Base-by-base conservation (phyloP, 2,797 vertebrate genomes). In the Dendrocincla fuliginosa region DNA sequence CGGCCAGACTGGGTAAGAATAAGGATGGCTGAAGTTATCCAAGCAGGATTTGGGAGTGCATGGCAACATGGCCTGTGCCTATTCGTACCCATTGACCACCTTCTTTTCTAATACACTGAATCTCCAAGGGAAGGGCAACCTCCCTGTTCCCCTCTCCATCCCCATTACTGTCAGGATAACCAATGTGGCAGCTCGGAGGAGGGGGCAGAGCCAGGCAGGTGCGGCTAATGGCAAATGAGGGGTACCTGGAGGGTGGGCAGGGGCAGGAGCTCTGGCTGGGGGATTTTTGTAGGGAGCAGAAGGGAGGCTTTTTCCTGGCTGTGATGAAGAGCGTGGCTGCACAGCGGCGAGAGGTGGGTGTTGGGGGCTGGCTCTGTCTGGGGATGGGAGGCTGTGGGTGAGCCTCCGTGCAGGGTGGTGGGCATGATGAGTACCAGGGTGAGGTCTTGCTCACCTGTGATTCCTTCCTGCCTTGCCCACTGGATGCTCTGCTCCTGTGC, bases 311-410 rank as follows among this genome's bases (percentile, higher is more conserved):
- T 24, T 16, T 41, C 11, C 27, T 20, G 53, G 23, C 7, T 0
- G 1, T 0, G 0, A 4, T 22, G 59, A 37, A 11, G 33, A 25
- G 4, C 1, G 13, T 0, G 32, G 27, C 28, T 20, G 5, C 0
- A 0, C 0, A 11, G 25, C 94, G 46, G 69, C 1, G 14, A 60
- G 28, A 18, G 49, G 2, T 75, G 41, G 1, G 37, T 35, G 53
- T 0, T 53, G 74, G 17, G 18, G 42, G 16, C 10, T 49, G 35
- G 9, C 18, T 47, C 12, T 56, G 33, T 25, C 27, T 1, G 5
- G 25, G 46, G 9, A 4, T 52, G 61, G 20, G 37, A 32, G 28
- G 44, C 12, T 60, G 16, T 39, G 71, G 11, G 42, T 10, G 42
- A 61, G 17, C 17, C 17, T 25, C 2, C 9, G 3, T 30, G 30